A percentile compares a stretch with the other conserved stretches of the same genome.
These are phyloP conservation scores for Clarias magur DNA, from an alignment of 2,113 vertebrate genomes.

Conservation along the genomic window DNA sequence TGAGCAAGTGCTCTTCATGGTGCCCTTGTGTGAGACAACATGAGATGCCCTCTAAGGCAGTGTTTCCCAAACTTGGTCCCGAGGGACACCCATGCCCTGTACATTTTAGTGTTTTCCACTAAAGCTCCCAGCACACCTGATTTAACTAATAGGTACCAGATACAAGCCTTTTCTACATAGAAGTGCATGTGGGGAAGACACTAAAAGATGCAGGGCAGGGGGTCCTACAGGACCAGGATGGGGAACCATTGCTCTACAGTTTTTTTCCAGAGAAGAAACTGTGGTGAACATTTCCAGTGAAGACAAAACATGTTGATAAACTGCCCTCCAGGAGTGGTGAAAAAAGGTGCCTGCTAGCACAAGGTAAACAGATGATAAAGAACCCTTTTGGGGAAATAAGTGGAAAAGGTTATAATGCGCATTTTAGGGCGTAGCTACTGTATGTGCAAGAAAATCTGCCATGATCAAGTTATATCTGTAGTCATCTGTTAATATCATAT, in stretches of 20 bases:
- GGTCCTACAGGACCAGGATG: no score
- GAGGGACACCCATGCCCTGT: no score
- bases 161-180: no score
- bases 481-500: background rate
- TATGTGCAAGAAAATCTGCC: background rate
- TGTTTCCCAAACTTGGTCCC: no score
- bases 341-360: background rate
- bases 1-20: background rate
- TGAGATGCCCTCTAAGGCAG: no score
- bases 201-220: no score
- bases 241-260: background rate
- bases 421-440: no score
- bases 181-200: no score
- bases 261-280: background rate
- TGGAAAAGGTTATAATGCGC: no score
- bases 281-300: background rate
- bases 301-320: background rate
- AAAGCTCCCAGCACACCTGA: no score
- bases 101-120: no score
- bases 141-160: no score
- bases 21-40: background rate
- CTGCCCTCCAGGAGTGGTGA: background rate
- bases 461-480: background rate
- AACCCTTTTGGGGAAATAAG: background rate
- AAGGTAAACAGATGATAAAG: background rate